Conservation (phyloP, 1,140 invertebrate species). For the Pogonomyrmex barbatus region DNA sequence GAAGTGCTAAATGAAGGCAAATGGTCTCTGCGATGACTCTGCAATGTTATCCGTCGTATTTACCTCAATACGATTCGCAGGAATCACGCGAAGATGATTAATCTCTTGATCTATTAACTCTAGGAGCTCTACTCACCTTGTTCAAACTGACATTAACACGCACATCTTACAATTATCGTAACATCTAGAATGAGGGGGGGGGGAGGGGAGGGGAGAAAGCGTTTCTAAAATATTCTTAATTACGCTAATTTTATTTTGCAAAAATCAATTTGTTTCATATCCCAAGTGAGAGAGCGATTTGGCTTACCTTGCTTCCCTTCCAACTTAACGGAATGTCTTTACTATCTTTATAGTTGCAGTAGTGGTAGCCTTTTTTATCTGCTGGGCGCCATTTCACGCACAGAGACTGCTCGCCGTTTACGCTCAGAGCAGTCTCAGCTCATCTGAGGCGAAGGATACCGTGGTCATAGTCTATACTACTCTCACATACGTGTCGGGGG, state of each 20-base stretch:
- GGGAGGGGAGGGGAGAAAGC: background rate
- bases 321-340: background rate
- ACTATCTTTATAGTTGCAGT: slow-evolving; percentile 93
- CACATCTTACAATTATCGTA: background rate
- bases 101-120: background rate
- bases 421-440: slow-evolving; percentile 80
- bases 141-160: background rate
- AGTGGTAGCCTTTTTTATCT: slow-evolving; percentile 97
- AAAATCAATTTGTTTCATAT: background rate
- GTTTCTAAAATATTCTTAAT: slow-evolving; percentile 1
- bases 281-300: background rate
- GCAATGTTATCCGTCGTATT: background rate
- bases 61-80: background rate
- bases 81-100: background rate
- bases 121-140: background rate
- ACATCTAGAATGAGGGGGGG: background rate
- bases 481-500: slow-evolving; percentile 90
- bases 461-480: slow-evolving; percentile 87
- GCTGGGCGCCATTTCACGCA: slow-evolving; percentile 97
- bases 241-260: background rate
- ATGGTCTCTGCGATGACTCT: background rate
- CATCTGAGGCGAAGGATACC: slow-evolving; percentile 75
- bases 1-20: slow-evolving; percentile 24
- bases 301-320: background rate
- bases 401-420: slow-evolving; percentile 93